phyloP scores from a whole-genome alignment of 2,113 vertebrate genomes.

The Anas platyrhynchos region DNA sequence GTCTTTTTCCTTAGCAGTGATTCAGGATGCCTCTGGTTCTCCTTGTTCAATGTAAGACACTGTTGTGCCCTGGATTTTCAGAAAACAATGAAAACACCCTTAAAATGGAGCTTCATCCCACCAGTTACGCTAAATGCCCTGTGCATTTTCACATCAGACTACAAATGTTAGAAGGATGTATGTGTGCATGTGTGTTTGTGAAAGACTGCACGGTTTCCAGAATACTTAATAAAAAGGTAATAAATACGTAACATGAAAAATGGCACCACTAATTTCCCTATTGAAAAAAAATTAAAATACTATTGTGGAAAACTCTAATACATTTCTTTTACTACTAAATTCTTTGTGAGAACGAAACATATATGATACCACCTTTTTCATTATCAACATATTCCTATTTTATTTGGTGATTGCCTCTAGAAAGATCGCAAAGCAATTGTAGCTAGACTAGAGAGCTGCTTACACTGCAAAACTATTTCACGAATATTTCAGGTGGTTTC shows the following conservation, averaged over 20 bases:
- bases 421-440: not conserved
- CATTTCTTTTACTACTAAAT: not conserved
- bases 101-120: not conserved
- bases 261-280: not conserved
- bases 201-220: not conserved
- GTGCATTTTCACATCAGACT: not conserved
- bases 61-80: not conserved
- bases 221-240: not conserved
- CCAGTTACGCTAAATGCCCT: not conserved
- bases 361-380: not conserved
- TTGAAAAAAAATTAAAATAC: not conserved
- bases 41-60: not conserved
- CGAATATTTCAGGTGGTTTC: not conserved
- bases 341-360: not conserved
- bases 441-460: not conserved
- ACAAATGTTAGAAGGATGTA: not conserved
- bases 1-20: not conserved
- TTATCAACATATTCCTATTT: not conserved
- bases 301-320: not conserved
- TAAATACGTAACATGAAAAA: not conserved
- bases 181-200: not conserved
- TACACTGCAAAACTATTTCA: not conserved
- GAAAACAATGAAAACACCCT: not conserved
- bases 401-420: not conserved
- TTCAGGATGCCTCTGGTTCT: not conserved